phyloP scores from a whole-genome alignment of 1,140 invertebrate species.

The Calycopis cecrops region DNA sequence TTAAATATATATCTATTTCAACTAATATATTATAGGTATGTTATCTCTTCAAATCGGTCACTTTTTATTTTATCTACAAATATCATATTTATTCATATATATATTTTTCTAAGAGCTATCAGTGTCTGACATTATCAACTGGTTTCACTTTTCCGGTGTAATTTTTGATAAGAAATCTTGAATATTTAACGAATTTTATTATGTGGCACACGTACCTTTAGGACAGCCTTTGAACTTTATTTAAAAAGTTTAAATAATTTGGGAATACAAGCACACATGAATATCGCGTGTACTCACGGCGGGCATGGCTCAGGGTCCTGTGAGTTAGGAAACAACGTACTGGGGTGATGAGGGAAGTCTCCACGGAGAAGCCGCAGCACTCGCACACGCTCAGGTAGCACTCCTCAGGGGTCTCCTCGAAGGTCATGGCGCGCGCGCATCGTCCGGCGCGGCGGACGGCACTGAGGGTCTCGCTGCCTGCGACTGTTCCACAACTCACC shows the following conservation, averaged over 20 bases:
- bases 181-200: background rate
- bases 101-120: too few relatives aligned
- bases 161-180: background rate
- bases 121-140: background rate
- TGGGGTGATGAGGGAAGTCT: slow-evolving; percentile 65
- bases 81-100: too few relatives aligned
- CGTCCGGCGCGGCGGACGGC: slow-evolving; percentile 40
- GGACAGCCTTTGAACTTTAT: too few relatives aligned
- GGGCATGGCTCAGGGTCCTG: slow-evolving; percentile 64
- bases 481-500: slow-evolving; percentile 39
- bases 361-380: slow-evolving; percentile 72
- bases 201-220: slow-evolving; percentile 23
- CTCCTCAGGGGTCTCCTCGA: slow-evolving; percentile 64
- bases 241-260: too few relatives aligned
- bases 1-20: too few relatives aligned
- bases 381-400: slow-evolving; percentile 69
- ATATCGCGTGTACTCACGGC: slow-evolving; percentile 61
- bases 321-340: slow-evolving; percentile 48
- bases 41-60: too few relatives aligned
- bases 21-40: too few relatives aligned
- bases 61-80: too few relatives aligned
- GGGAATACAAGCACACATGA: too few relatives aligned
- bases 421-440: slow-evolving; percentile 71
- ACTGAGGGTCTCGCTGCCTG: slow-evolving; percentile 37
- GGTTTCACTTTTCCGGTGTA: background rate